Evolutionary conservation across 2,113 vertebrate species (phyloP).

Genomic region (Oncorhynchus masou): DNA sequence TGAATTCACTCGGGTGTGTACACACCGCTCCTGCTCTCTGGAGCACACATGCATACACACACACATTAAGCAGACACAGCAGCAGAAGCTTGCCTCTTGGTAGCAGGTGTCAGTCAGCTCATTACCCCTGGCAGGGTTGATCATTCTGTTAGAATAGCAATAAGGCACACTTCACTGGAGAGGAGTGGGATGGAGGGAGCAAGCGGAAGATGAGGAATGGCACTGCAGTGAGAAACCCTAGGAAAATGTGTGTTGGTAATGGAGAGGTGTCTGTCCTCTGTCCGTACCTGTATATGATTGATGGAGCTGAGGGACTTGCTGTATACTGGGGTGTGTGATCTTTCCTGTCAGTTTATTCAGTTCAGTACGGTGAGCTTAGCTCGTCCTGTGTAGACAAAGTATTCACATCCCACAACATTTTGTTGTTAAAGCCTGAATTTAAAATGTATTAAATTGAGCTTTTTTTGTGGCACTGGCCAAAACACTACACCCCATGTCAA

Average conservation of each 20-base stretch:
- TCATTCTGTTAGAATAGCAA: slow-evolving; percentile 67
- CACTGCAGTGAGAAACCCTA: background rate
- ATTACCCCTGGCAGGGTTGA: slow-evolving; percentile 67
- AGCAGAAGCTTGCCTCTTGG: slow-evolving; percentile 60
- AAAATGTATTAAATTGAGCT: too few species aligned
- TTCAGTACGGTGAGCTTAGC: background rate
- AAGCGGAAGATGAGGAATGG: background rate
- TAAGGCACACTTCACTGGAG: slow-evolving; percentile 54
- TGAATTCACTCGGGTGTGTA: background rate
- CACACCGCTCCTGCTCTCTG: background rate
- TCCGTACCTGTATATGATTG: too few species aligned
- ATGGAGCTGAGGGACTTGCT: too few species aligned
- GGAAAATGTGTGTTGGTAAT: background rate
- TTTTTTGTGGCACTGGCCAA: too few species aligned
- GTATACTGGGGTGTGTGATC: background rate
- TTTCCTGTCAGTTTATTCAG: background rate
- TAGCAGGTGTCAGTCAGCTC: slow-evolving; percentile 73
- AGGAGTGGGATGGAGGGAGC: background rate
- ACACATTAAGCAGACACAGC: background rate
- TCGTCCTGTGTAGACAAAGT: background rate
- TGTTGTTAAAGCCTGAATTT: too few species aligned
- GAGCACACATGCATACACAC: background rate
- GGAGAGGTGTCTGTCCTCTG: background rate
- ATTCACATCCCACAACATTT: too few species aligned
- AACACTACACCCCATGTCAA: too few species aligned